Conservation (phyloP, 2,888 invertebrate genomes). For the Strigamia transsilvanica region DNA sequence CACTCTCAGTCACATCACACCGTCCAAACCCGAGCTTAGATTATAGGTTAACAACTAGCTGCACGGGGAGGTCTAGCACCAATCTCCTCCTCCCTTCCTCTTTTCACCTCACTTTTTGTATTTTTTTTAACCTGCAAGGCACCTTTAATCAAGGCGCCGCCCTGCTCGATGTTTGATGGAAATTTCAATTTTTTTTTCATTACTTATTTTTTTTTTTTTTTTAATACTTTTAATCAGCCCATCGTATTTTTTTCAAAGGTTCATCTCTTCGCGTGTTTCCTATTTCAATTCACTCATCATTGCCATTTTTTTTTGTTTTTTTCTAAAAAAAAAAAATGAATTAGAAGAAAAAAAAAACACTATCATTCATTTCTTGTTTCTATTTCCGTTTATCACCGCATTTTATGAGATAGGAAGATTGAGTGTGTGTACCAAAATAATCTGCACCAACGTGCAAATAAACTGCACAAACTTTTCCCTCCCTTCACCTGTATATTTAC, state of each 20-base stretch:
- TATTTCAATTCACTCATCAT: constrained; percentile 39
- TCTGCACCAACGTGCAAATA: constrained; percentile 46
- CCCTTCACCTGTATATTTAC: constrained; percentile 15
- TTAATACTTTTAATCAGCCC: constrained; percentile 42
- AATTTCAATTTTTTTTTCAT: constrained; percentile 41
- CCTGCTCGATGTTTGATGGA: constrained; percentile 40
- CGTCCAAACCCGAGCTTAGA: constrained; percentile 32
- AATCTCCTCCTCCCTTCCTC: constrained; percentile 23
- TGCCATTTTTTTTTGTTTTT: background rate
- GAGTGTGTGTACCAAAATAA: constrained; percentile 40
- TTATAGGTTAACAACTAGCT: constrained; percentile 45
- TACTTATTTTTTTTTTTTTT: background rate
- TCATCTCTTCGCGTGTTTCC: constrained; percentile 29
- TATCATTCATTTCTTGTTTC: constrained; percentile 43
- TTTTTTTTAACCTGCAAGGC: constrained; percentile 15
- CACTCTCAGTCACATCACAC: constrained; percentile 47
- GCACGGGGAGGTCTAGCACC: constrained; percentile 15
- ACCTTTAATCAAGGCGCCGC: constrained; percentile 48
- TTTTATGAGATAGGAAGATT: constrained; percentile 42
- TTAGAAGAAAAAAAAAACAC: background rate
- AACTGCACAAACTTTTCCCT: background rate
- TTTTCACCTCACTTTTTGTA: background rate
- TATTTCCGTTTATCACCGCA: constrained; percentile 49
- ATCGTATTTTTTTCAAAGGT: constrained; percentile 30
- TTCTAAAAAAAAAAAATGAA: too few species aligned